Conservation (phyloP, 1,140 invertebrate species). For the Cotesia chilonis region DNA sequence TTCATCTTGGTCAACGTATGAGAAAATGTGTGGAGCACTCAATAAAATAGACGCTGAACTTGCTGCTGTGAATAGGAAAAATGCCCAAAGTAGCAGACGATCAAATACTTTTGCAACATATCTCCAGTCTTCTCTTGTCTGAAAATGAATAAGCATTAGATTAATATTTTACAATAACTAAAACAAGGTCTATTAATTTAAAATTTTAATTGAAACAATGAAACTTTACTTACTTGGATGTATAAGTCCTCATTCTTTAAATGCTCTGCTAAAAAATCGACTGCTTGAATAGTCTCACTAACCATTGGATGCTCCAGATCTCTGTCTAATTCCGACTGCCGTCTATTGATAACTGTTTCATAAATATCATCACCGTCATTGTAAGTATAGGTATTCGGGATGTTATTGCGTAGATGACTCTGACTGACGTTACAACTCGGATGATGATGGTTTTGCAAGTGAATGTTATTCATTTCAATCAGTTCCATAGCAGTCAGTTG, state of each 20-base stretch:
- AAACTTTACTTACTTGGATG: slow-evolving; percentile 80
- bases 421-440: slow-evolving; percentile 95
- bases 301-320: slow-evolving; percentile 92
- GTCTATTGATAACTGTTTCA: slow-evolving; percentile 64
- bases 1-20: slow-evolving; percentile 96
- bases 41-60: slow-evolving; percentile 95
- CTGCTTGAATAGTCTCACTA: slow-evolving; percentile 95
- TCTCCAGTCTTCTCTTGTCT: slow-evolving; percentile 99
- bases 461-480: slow-evolving; percentile 90
- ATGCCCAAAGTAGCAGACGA: slow-evolving; percentile 94
- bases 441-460: slow-evolving; percentile 92
- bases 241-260: slow-evolving; percentile 95
- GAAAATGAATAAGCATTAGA: slow-evolving; percentile 50
- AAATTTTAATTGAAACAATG: no score
- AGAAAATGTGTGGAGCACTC: slow-evolving; percentile 98
- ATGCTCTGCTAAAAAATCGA: slow-evolving; percentile 98
- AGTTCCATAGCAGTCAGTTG: slow-evolving; percentile 68
- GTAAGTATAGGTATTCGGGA: slow-evolving; percentile 67
- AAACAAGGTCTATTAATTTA: no score
- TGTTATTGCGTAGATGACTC: slow-evolving; percentile 69
- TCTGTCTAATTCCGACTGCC: slow-evolving; percentile 72
- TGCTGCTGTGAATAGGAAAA: slow-evolving; percentile 96
- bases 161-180: neutral
- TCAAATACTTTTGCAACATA: slow-evolving; percentile 99
- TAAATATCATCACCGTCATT: no score